These are phyloP conservation scores for Polyergus mexicanus DNA, from an alignment of 1,140 invertebrate genomes.

Conservation along the genomic window DNA sequence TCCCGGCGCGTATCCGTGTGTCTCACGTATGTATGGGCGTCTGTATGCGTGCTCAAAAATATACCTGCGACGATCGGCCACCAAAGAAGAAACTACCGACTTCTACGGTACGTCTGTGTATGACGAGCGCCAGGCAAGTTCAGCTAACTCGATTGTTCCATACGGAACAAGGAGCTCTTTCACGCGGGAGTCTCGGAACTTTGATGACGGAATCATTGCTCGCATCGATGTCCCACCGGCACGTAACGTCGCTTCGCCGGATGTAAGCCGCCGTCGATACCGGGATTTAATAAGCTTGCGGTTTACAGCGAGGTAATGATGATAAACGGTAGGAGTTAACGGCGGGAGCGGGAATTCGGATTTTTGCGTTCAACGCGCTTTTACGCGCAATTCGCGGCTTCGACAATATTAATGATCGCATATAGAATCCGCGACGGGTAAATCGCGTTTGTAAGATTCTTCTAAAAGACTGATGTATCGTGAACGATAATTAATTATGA, in stretches of 20 bases:
- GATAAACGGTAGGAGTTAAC: slow-evolving; percentile 36
- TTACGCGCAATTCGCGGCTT: background rate
- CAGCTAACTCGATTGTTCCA: slow-evolving; percentile 77
- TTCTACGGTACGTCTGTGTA: slow-evolving; percentile 1
- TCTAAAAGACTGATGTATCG: background rate
- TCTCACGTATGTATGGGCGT: slow-evolving; percentile 19
- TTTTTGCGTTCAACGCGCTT: slow-evolving; percentile 29
- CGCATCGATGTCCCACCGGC: slow-evolving; percentile 22
- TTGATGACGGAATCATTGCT: slow-evolving; percentile 63
- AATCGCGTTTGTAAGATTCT: slow-evolving; percentile 1
- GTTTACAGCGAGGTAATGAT: slow-evolving; percentile 51
- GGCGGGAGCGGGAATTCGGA: background rate
- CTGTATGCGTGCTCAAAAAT: slow-evolving; percentile 47
- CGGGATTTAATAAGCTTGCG: slow-evolving; percentile 71
- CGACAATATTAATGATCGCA: slow-evolving; percentile 35
- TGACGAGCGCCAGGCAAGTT: slow-evolving; percentile 62
- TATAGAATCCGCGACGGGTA: background rate
- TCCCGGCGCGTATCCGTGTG: slow-evolving; percentile 37
- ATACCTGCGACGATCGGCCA: slow-evolving; percentile 43
- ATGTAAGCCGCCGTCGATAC: slow-evolving; percentile 60
- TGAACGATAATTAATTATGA: slow-evolving; percentile 21
- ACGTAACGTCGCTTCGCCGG: slow-evolving; percentile 51
- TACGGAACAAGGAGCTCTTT: slow-evolving; percentile 77
- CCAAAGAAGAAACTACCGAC: slow-evolving; percentile 49
- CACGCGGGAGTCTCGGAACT: slow-evolving; percentile 69